Conservation (phyloP, 1,140 invertebrate species). For the Pomacea maculata region DNA sequence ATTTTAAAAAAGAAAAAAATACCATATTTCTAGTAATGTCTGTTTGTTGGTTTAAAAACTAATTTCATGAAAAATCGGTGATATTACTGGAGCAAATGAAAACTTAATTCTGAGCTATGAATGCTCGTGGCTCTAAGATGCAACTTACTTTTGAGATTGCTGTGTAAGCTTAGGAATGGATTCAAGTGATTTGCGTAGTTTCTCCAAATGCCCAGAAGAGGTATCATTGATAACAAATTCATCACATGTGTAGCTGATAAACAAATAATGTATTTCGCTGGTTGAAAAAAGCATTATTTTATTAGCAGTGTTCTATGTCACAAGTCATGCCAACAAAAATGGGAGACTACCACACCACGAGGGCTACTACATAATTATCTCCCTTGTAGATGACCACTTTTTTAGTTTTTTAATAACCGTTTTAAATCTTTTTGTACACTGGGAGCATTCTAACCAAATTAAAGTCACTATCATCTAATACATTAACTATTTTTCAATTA, state of each 20-base stretch:
- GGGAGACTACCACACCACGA: neutral
- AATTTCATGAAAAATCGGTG: too few species aligned
- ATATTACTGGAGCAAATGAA: neutral
- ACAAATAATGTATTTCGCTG: slow-evolving; percentile 10
- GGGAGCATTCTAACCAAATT: too few species aligned
- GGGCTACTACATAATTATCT: neutral
- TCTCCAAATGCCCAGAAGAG: slow-evolving; percentile 71
- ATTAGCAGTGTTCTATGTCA: too few species aligned
- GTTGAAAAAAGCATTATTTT: too few species aligned
- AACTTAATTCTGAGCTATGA: slow-evolving; percentile 1
- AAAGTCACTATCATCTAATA: too few species aligned
- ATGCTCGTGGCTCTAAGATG: neutral
- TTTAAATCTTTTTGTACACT: too few species aligned
- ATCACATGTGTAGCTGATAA: slow-evolving; percentile 81
- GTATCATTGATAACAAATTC: slow-evolving; percentile 83
- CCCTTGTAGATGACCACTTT: neutral
- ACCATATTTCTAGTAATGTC: too few species aligned
- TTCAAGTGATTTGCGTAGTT: slow-evolving; percentile 66
- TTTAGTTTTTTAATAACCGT: neutral
- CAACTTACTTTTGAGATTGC: slow-evolving; percentile 16
- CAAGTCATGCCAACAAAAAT: too few species aligned
- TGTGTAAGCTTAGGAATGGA: slow-evolving; percentile 31
- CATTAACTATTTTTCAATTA: too few species aligned
- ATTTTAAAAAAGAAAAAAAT: too few species aligned
- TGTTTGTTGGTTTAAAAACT: too few species aligned